phyloP scores from a whole-genome alignment of 2,797 vertebrate species.

The Mormyrops boulengeri region DNA sequence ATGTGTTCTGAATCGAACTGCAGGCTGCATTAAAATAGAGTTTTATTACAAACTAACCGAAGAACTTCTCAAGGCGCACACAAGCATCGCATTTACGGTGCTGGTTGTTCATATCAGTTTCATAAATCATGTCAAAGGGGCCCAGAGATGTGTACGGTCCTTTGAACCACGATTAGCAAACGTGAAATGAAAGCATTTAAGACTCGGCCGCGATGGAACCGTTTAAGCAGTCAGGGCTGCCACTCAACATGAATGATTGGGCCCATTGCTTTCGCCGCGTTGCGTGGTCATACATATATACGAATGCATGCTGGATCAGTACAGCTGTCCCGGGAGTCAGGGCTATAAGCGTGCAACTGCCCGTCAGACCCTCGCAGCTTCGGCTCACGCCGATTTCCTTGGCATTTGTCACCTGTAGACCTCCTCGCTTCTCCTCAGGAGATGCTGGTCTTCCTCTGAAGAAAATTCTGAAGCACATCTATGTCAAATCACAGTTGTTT shows the following conservation, averaged over 20 bases:
- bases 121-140: neutral
- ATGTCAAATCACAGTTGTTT: neutral
- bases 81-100: neutral
- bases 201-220: conserved; percentile 10
- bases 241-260: conserved; percentile 8
- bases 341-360: neutral
- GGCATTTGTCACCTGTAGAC: neutral
- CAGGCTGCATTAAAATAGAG: neutral
- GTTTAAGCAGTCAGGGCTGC: conserved; percentile 15
- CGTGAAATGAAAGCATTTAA: conserved; percentile 1
- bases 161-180: conserved; percentile 9
- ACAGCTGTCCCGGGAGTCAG: neutral
- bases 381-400: neutral
- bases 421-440: neutral
- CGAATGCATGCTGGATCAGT: neutral
- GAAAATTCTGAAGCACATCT: neutral
- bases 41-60: conserved; percentile 4
- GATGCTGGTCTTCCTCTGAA: neutral
- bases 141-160: neutral
- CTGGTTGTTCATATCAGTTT: conserved; percentile 11
- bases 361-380: neutral
- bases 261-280: neutral
- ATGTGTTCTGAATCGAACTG: neutral
- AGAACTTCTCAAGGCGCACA: neutral
- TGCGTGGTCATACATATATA: conserved; percentile 8